A percentile compares a stretch with the other conserved stretches of the same genome.
These are phyloP conservation scores for Lithobates pipiens DNA, from an alignment of 2,797 vertebrate genomes.

Conservation along the genomic window DNA sequence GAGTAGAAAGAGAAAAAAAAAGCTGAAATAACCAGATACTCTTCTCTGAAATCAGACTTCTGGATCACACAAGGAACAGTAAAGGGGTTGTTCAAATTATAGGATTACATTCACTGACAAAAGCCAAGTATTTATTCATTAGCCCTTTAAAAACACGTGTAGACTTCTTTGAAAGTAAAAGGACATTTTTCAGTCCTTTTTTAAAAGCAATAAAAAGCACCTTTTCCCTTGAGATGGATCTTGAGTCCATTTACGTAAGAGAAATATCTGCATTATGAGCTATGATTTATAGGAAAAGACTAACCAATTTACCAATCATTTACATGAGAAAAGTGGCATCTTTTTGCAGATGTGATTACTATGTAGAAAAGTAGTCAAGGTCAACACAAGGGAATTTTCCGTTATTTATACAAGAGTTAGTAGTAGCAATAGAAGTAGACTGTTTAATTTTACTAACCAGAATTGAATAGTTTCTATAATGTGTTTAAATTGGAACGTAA, in stretches of 20 bases:
- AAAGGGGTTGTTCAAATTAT: too few species aligned
- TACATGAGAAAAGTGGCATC: conserved; percentile 23
- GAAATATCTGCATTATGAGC: conserved; percentile 9
- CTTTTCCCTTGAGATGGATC: not conserved
- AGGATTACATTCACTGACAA: too few species aligned
- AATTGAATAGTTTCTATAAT: not conserved
- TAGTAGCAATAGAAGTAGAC: not conserved
- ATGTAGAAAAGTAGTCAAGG: conserved; percentile 25
- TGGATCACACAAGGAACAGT: too few species aligned
- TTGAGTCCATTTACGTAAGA: conserved; percentile 20
- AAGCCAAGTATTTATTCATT: too few species aligned
- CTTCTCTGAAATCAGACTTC: too few species aligned
- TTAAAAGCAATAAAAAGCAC: conserved; percentile 6
- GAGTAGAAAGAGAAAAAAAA: too few species aligned
- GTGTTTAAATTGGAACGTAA: too few species aligned
- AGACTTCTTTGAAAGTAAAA: not conserved
- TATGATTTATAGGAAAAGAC: conserved; percentile 31
- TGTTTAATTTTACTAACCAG: not conserved
- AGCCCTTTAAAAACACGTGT: too few species aligned
- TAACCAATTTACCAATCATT: conserved; percentile 31
- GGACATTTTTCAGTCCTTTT: not conserved
- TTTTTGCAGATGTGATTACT: conserved; percentile 8
- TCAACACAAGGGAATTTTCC: not conserved
- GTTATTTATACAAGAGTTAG: not conserved
- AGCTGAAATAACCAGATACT: too few species aligned